These are phyloP conservation scores for Engraulis encrasicolus DNA, from an alignment of 2,113 vertebrate species.

Conservation along the genomic window DNA sequence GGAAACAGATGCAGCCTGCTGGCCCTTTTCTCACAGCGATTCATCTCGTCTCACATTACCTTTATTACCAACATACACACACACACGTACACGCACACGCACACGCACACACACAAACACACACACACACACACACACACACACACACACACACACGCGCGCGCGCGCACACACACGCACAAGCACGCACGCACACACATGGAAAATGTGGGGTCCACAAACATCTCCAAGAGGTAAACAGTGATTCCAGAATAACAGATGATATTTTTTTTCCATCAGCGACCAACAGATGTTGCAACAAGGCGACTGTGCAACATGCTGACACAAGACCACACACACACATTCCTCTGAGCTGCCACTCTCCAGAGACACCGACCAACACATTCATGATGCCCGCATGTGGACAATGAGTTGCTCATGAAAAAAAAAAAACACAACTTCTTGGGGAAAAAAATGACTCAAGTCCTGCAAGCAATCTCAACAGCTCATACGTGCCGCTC, in stretches of 20 bases:
- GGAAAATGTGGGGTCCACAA: background rate
- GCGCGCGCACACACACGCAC: background rate
- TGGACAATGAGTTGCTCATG: background rate
- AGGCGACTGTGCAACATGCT: background rate
- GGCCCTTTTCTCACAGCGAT: background rate
- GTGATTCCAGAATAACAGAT: background rate
- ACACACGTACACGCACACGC: background rate
- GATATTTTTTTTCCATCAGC: background rate
- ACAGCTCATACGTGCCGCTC: no score
- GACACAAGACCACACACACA: constrained; percentile 11
- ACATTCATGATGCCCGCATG: background rate
- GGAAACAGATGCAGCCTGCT: background rate
- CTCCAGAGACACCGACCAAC: background rate
- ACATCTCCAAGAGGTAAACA: background rate
- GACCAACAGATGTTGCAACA: background rate
- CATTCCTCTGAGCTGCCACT: background rate
- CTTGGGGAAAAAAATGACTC: background rate
- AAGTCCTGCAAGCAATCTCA: background rate
- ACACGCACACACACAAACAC: background rate
- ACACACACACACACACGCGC: background rate
- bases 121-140: background rate
- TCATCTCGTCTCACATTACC: background rate
- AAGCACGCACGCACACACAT: background rate
- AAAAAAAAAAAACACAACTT: background rate
- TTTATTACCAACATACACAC: background rate